Conservation (phyloP, 1,140 invertebrate genomes). For the Zophobas morio region DNA sequence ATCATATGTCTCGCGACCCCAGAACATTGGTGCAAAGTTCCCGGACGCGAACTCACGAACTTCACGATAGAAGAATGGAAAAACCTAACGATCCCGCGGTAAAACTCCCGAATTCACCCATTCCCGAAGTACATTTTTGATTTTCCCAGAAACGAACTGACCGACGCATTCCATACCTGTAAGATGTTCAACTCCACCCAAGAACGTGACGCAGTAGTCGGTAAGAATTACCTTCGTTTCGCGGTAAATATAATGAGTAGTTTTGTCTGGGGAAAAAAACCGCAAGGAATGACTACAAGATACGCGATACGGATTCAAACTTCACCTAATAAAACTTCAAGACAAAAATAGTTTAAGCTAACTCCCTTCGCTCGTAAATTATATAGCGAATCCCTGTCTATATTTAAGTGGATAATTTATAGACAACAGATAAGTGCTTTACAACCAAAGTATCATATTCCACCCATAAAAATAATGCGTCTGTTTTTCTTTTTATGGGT, state of each 20-base stretch:
- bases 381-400: not conserved
- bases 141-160: constrained; percentile 46
- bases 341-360: not conserved
- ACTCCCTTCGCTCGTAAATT: constrained; percentile 1
- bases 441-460: not conserved
- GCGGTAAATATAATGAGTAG: too few species aligned
- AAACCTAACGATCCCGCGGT: constrained; percentile 69
- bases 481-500: not conserved
- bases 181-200: constrained; percentile 40
- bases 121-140: not conserved
- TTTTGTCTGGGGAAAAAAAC: too few species aligned
- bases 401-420: not conserved
- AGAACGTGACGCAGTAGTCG: not conserved
- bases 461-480: not conserved
- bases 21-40: constrained; percentile 73
- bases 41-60: constrained; percentile 68
- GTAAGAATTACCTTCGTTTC: constrained; percentile 2
- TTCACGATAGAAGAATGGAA: constrained; percentile 69
- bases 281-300: too few species aligned
- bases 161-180: constrained; percentile 41
- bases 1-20: constrained; percentile 70
- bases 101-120: not conserved
- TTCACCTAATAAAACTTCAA: not conserved
- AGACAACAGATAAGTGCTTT: constrained; percentile 5
- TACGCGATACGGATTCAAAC: too few species aligned